Evolutionary conservation across 2,113 vertebrate genomes (phyloP).

Genomic region (Panurus biarmicus): DNA sequence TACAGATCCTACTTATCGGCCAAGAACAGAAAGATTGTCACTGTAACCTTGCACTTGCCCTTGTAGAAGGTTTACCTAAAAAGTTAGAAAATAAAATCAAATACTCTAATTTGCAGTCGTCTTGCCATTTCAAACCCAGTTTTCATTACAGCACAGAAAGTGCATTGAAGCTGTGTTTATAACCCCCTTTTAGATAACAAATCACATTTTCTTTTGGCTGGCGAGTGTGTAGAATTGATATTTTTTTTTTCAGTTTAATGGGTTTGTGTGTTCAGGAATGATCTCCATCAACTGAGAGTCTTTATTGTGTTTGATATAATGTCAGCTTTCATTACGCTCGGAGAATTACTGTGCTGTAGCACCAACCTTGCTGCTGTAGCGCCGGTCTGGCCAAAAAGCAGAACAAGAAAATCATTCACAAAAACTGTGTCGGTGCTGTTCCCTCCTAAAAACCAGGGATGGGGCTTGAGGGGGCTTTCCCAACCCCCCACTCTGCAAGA

Average conservation of each 20-base stretch:
- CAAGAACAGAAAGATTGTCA: constrained; percentile 9
- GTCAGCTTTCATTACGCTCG: constrained; percentile 92
- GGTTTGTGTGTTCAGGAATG: constrained; percentile 88
- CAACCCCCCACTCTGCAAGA: rapidly evolving
- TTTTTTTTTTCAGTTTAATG: constrained; percentile 77
- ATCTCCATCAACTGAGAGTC: constrained; percentile 94
- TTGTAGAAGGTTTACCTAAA: constrained; percentile 69
- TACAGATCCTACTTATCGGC: constrained; percentile 62
- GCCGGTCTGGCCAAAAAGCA: constrained; percentile 22
- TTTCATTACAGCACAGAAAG: constrained; percentile 73
- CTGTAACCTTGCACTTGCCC: constrained; percentile 64
- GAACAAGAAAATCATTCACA: constrained; percentile 48
- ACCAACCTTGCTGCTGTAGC: constrained; percentile 63
- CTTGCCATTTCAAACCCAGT: constrained; percentile 65
- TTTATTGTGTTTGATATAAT: constrained; percentile 99
- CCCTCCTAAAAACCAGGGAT: neutral
- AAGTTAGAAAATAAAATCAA: constrained; percentile 67
- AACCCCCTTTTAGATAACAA: constrained; percentile 77
- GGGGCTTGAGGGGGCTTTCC: neutral
- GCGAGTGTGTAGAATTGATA: constrained; percentile 75
- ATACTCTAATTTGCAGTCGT: constrained; percentile 72
- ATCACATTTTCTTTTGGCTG: constrained; percentile 77
- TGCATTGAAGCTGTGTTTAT: constrained; percentile 73
- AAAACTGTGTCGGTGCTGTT: neutral
- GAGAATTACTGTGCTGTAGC: constrained; percentile 75